Evolutionary conservation across 2,888 invertebrate genomes (phyloP).

Genomic region (Dryocosmus kuriphilus): DNA sequence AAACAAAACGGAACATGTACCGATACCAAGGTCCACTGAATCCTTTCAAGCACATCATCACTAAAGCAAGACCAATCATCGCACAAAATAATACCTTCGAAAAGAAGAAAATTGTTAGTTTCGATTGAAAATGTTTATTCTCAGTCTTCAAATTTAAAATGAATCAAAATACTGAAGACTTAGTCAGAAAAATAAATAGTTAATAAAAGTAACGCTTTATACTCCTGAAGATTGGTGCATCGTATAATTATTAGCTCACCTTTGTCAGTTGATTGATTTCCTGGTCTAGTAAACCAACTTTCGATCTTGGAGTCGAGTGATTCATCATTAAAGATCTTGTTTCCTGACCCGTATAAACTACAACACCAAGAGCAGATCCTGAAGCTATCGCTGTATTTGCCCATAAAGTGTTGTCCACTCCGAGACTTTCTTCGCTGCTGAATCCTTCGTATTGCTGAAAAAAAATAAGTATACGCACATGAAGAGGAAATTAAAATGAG

Average conservation of each 20-base stretch:
- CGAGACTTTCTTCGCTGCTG: conserved; percentile 88
- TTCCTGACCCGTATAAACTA: conserved; percentile 97
- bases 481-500: conserved; percentile 7
- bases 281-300: conserved; percentile 96
- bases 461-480: conserved; percentile 9
- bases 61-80: conserved; percentile 92
- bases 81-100: conserved; percentile 89
- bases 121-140: no score
- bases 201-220: no score
- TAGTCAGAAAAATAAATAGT: no score
- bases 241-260: conserved; percentile 71
- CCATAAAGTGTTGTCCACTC: conserved; percentile 98
- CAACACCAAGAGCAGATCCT: conserved; percentile 95
- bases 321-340: conserved; percentile 99
- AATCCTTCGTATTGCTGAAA: conserved; percentile 80
- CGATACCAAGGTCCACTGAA: conserved; percentile 97
- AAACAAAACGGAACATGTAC: conserved; percentile 97
- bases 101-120: conserved; percentile 35
- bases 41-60: conserved; percentile 98
- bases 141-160: no score
- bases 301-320: conserved; percentile 96
- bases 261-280: conserved; percentile 99
- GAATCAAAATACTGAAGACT: no score
- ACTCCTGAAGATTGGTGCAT: no score
- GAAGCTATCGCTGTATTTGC: conserved; percentile 99